phyloP scores from a whole-genome alignment of 1,140 invertebrate species.

The Choristoneura fumiferana region DNA sequence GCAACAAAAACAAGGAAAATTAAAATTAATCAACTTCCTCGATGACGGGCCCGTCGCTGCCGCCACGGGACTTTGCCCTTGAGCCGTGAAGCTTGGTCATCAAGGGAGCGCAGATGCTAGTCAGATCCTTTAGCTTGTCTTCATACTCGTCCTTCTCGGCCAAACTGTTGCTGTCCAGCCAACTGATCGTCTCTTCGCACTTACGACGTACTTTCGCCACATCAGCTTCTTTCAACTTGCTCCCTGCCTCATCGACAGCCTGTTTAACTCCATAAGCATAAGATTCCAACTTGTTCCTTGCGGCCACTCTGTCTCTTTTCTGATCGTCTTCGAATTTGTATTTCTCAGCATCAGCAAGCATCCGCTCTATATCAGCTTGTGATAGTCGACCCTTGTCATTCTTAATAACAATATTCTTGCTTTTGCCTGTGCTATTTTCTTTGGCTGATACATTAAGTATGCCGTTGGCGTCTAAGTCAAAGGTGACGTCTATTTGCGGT shows the following conservation, averaged over 20 bases:
- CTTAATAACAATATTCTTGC: conserved; percentile 91
- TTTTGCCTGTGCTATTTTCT: conserved; percentile 83
- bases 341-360: conserved; percentile 89
- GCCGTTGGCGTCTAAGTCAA: conserved; percentile 86
- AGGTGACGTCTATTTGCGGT: conserved; percentile 86
- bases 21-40: conserved; percentile 48
- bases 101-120: conserved; percentile 82
- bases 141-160: conserved; percentile 91
- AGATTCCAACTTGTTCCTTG: conserved; percentile 88
- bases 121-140: conserved; percentile 85
- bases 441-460: conserved; percentile 84
- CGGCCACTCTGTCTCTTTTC: conserved; percentile 82
- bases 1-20: conserved; percentile 22
- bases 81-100: conserved; percentile 85
- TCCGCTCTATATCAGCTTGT: conserved; percentile 94
- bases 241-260: conserved; percentile 59
- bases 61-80: conserved; percentile 21
- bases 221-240: conserved; percentile 80
- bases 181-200: conserved; percentile 77
- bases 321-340: conserved; percentile 84
- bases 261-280: conserved; percentile 90
- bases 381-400: conserved; percentile 95
- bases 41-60: conserved; percentile 43
- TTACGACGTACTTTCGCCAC: conserved; percentile 79
- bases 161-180: conserved; percentile 82